Evolutionary conservation across 2,797 vertebrate genomes (phyloP).

Genomic region (Anomalospiza imberbis): DNA sequence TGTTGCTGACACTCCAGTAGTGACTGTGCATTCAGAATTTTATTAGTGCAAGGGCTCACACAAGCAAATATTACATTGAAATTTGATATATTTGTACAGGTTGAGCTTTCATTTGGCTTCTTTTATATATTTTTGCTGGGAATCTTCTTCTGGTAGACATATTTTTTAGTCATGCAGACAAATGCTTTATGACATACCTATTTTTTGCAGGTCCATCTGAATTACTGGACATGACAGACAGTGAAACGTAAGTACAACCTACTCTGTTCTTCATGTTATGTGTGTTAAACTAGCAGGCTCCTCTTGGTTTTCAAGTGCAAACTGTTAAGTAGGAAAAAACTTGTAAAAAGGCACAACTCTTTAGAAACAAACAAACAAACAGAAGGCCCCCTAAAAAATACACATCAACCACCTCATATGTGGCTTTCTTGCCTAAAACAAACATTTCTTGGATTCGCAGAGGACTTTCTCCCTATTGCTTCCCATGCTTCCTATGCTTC

Average conservation of each 20-base stretch:
- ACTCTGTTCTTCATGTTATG: neutral
- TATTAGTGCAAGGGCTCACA: neutral
- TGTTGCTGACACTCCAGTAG: neutral
- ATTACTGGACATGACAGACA: conserved; percentile 90
- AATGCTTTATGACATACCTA: neutral
- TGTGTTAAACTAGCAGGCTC: neutral
- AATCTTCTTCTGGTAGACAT: neutral
- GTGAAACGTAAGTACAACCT: conserved; percentile 83
- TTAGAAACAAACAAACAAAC: neutral
- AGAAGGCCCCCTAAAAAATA: neutral
- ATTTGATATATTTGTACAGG: neutral
- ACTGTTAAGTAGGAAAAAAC: neutral
- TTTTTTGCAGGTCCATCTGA: conserved; percentile 85
- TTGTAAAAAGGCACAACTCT: neutral
- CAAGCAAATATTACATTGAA: neutral
- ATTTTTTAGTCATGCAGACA: neutral
- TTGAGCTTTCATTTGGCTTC: neutral
- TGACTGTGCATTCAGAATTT: neutral
- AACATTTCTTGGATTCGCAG: neutral
- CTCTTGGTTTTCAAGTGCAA: neutral
- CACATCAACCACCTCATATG: neutral
- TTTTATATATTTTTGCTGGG: neutral
- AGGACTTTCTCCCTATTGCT: neutral
- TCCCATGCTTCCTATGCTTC: neutral
- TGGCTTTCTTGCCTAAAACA: neutral